phyloP scores from a whole-genome alignment of 2,888 invertebrate species.

The Pachliopta kotzebuea region DNA sequence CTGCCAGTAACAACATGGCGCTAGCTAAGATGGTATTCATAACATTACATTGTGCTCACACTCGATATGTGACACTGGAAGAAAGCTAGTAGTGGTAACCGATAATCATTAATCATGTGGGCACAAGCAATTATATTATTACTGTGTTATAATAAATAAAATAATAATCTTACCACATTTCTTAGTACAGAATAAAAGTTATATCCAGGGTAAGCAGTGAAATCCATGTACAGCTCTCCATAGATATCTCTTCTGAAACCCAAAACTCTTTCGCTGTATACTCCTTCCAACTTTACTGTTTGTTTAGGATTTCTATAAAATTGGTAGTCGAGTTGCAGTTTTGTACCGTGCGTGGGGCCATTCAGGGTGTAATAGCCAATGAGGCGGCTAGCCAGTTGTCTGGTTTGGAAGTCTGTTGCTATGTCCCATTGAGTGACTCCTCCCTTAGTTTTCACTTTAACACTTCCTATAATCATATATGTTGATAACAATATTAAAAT shows the following conservation, averaged over 20 bases:
- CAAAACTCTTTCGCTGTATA: conserved; percentile 77
- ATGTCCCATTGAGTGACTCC: conserved; percentile 89
- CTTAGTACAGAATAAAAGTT: conserved; percentile 84
- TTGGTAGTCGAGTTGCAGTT: conserved; percentile 84
- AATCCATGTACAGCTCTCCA: conserved; percentile 84
- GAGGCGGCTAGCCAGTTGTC: conserved; percentile 86
- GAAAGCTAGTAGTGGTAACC: no score
- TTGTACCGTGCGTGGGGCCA: conserved; percentile 77
- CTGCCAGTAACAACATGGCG: no score
- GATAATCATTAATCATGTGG: no score
- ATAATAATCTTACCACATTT: conserved; percentile 79
- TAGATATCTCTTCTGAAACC: conserved; percentile 81
- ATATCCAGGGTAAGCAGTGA: conserved; percentile 87
- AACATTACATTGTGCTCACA: no score
- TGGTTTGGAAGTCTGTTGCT: conserved; percentile 88
- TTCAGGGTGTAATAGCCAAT: conserved; percentile 84
- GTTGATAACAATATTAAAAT: no score
- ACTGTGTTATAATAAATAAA: background rate
- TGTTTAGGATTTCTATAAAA: conserved; percentile 81
- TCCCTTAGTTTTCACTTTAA: conserved; percentile 65
- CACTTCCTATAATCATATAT: conserved; percentile 43
- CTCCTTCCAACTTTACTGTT: conserved; percentile 72
- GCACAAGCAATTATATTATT: background rate
- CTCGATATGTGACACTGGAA: no score
- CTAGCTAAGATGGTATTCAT: no score